phyloP scores from a whole-genome alignment of 1,140 invertebrate species.

The Akabosia matsudoensis region DNA sequence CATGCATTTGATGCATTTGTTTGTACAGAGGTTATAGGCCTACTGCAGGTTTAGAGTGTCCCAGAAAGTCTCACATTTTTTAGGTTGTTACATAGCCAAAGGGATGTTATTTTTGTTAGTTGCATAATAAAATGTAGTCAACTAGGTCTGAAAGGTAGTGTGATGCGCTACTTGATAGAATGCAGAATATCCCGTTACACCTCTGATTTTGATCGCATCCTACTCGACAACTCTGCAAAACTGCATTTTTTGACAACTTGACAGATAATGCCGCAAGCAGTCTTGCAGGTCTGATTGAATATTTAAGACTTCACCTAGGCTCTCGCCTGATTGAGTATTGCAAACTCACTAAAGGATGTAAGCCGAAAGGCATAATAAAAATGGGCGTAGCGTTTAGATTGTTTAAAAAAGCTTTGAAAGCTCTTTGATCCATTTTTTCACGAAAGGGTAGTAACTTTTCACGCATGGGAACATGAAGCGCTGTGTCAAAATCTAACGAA shows the following conservation, averaged over 20 bases:
- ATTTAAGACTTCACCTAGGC: background rate
- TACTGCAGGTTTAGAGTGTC: background rate
- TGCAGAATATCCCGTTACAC: slow-evolving; percentile 17
- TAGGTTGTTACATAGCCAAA: too few relatives aligned
- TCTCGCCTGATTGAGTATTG: background rate
- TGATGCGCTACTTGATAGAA: background rate
- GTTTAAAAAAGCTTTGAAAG: too few relatives aligned
- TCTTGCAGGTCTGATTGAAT: background rate
- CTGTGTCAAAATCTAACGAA: background rate
- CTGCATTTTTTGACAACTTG: slow-evolving; percentile 22
- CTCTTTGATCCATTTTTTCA: background rate
- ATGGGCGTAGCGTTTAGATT: too few relatives aligned
- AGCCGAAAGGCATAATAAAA: too few relatives aligned
- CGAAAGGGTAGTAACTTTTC: background rate
- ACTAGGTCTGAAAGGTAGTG: background rate
- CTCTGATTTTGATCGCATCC: slow-evolving; percentile 19
- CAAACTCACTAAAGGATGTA: too few relatives aligned
- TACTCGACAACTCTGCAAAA: slow-evolving; percentile 15
- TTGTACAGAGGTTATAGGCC: background rate
- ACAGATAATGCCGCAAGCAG: background rate
- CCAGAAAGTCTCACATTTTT: background rate
- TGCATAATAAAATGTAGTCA: background rate
- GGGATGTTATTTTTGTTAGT: background rate
- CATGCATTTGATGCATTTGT: background rate
- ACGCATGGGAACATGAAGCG: background rate